Evolutionary conservation across 2,113 vertebrate species (phyloP).

Genomic region (Turdus rufiventris): DNA sequence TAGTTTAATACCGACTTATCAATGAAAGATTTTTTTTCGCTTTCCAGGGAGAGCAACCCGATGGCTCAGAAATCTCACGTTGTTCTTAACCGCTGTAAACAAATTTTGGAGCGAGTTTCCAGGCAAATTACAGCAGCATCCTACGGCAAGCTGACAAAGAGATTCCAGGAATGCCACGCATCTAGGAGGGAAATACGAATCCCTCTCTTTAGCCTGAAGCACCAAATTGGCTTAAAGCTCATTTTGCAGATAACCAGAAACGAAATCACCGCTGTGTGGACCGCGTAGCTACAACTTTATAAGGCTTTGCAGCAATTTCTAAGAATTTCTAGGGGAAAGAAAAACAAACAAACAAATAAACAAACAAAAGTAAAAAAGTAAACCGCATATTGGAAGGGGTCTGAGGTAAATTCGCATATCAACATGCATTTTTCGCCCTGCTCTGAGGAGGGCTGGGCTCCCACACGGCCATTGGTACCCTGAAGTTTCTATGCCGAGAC

Average conservation of each 20-base stretch:
- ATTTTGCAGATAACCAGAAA: constrained; percentile 42
- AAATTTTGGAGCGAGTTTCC: background rate
- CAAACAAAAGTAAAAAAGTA: too few species aligned
- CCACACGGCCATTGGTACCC: background rate
- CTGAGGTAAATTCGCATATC: background rate
- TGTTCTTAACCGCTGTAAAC: background rate
- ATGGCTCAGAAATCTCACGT: background rate
- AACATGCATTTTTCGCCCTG: background rate
- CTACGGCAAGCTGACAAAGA: constrained; percentile 9
- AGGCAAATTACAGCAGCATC: background rate
- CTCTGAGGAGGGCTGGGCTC: background rate
- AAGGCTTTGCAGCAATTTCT: background rate
- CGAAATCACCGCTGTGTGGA: background rate
- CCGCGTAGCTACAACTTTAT: background rate
- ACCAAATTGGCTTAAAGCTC: constrained; percentile 55
- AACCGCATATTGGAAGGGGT: background rate
- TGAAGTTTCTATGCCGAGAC: background rate
- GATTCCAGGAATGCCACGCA: constrained; percentile 10
- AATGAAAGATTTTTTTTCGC: background rate
- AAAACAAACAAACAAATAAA: background rate
- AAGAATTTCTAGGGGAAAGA: background rate
- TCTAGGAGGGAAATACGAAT: constrained; percentile 44
- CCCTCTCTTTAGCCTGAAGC: constrained; percentile 6
- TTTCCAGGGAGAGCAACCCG: background rate
- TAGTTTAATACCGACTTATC: background rate